Evolutionary conservation across 2,113 vertebrate genomes (phyloP).

Genomic region (Panthera uncia): DNA sequence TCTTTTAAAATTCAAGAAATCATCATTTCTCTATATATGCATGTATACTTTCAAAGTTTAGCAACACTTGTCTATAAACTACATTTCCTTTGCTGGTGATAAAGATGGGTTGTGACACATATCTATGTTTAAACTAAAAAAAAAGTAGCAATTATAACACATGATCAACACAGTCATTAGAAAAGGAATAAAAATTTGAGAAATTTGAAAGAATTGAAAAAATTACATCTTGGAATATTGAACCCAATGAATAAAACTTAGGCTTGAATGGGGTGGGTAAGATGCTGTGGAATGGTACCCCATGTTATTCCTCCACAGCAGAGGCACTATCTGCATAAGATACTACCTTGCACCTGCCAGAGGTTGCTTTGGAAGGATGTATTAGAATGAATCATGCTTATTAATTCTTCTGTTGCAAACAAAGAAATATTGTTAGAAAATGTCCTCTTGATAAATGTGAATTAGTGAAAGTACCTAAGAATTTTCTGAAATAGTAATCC

Average conservation of each 20-base stretch:
- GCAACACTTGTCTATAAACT: neutral
- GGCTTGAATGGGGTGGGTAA: neutral
- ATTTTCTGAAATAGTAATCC: neutral
- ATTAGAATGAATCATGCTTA: neutral
- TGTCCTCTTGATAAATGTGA: neutral
- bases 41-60: neutral
- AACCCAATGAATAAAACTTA: neutral
- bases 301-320: neutral
- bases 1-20: constrained; percentile 16
- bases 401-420: neutral
- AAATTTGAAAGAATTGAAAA: neutral
- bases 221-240: neutral
- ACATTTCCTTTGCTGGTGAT: neutral
- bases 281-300: neutral
- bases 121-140: neutral
- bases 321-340: too few relatives aligned
- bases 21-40: neutral
- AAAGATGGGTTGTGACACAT: neutral
- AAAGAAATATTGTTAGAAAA: neutral
- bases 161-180: neutral
- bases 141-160: neutral
- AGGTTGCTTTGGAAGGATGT: neutral
- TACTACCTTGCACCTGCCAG: neutral
- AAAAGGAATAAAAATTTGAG: neutral
- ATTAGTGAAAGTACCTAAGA: neutral